phyloP scores from a whole-genome alignment of 2,888 invertebrate genomes.

The Alsophila aescularia region DNA sequence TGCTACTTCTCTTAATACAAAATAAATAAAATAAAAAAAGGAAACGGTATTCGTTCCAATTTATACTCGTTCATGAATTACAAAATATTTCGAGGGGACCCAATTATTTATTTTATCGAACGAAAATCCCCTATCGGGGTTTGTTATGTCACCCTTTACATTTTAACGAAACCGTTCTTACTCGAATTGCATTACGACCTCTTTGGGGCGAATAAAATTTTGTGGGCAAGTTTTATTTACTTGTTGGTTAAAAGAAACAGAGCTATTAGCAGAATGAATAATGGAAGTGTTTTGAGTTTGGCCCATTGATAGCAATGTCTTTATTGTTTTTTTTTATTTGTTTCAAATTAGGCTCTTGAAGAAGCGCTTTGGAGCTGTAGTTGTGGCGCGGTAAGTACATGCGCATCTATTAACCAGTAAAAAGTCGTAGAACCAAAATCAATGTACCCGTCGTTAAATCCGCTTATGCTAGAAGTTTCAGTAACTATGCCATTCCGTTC shows the following conservation, averaged over 20 bases:
- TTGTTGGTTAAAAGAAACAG: not conserved
- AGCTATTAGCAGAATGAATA: not conserved
- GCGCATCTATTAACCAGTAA: too few relatives aligned
- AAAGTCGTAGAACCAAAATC: too few relatives aligned
- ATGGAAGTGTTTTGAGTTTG: not conserved
- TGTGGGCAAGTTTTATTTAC: conserved; percentile 13
- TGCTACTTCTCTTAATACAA: not conserved
- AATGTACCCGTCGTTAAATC: too few relatives aligned
- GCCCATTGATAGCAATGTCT: too few relatives aligned
- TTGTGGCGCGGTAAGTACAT: too few relatives aligned
- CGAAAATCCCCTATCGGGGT: conserved; percentile 25
- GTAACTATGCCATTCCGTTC: too few relatives aligned
- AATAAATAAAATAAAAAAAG: conserved; percentile 14
- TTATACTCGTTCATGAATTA: conserved; percentile 30
- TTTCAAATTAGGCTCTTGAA: too few relatives aligned
- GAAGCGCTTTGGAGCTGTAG: too few relatives aligned
- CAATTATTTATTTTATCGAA: conserved; percentile 35
- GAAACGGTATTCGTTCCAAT: conserved; percentile 11
- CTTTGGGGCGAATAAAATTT: conserved; percentile 23
- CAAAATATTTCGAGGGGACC: conserved; percentile 28
- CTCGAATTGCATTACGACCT: conserved; percentile 36
- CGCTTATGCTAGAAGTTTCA: too few relatives aligned
- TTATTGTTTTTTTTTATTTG: too few relatives aligned
- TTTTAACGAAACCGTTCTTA: conserved; percentile 54
- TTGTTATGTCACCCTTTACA: conserved; percentile 43